Base-by-base conservation (phyloP, 1,140 invertebrate species). In the Scaptomyza montana region DNA sequence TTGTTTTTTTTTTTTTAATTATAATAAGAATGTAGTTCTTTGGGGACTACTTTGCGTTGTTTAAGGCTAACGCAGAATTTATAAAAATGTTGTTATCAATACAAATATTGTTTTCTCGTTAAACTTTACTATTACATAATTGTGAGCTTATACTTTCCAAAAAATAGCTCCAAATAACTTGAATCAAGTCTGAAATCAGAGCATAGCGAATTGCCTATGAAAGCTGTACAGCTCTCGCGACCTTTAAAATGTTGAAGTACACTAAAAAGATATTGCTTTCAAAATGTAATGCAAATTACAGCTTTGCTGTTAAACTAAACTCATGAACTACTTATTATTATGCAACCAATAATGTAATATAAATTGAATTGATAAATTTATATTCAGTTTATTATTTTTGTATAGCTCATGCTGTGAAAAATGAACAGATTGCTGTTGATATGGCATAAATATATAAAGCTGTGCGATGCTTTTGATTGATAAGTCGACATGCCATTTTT, bases 401-500 rank as follows among this genome's bases (percentile, higher is more conserved):
- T n/a, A 49, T 51, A 30, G 41, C 13, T 41, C 28, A 25, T 28
- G 16, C 36, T 64, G 54, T 72, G 49, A 59, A 54, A 62, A 30
- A 47, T 62, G 50, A 59, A 41, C 47, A 36, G 33, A 30, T 30
- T 60, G 55, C 8, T 51, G 47, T 67, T 53, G 47, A 67, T 67
- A 25, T 46, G 41, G 10, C 55, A 45, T 55, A 67, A 67, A 47
- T 72, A 60, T 60, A 33, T 53, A 7, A 36, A 51, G 41, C 43
- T 25, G 36, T 50, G 30, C 39, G 39, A n/a, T 53, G 56, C 53
- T 56, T 55, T 56, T 49, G 19, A 72, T 67, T 85, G 74, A 74
- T 75, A 68, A 63, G 69, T 70, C 57, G 55, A 46, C 68, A 66
- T 41, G 47, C 50, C 45, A 54, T 28, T 76, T 47, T 9, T 39